These are phyloP conservation scores for Drosophila kambysellisi DNA, from an alignment of 2,888 invertebrate species.

Conservation along the genomic window DNA sequence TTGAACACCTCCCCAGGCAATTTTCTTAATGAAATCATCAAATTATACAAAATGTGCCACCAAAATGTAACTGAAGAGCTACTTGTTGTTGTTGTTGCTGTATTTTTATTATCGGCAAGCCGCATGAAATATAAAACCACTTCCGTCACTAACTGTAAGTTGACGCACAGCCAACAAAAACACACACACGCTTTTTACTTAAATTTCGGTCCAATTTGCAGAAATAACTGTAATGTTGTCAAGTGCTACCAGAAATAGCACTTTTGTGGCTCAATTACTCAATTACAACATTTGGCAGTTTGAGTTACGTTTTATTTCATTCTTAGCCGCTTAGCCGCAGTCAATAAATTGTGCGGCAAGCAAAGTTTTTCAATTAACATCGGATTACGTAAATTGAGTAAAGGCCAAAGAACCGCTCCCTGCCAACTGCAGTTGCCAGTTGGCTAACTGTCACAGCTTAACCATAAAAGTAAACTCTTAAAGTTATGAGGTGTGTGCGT, in stretches of 20 bases:
- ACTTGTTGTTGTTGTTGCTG: constrained; percentile 35
- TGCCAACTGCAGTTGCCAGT: constrained; percentile 26
- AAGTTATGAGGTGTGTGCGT: constrained; percentile 16
- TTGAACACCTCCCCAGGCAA: constrained; percentile 34
- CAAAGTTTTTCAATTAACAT: constrained; percentile 77
- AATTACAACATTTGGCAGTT: constrained; percentile 62
- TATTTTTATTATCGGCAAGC: constrained; percentile 38
- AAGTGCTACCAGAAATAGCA: constrained; percentile 9
- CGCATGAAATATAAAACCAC: constrained; percentile 69
- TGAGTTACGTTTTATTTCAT: constrained; percentile 28
- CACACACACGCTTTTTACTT: neutral
- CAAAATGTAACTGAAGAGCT: constrained; percentile 64
- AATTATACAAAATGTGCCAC: constrained; percentile 70
- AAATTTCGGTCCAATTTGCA: constrained; percentile 34
- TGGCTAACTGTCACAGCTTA: constrained; percentile 33
- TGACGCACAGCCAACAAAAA: constrained; percentile 7
- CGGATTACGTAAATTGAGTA: constrained; percentile 73
- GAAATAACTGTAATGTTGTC: constrained; percentile 48
- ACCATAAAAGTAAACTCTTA: constrained; percentile 38
- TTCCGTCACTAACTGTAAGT: constrained; percentile 29
- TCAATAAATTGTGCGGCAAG: constrained; percentile 50
- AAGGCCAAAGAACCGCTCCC: constrained; percentile 35
- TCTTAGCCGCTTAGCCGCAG: constrained; percentile 14
- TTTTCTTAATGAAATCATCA: constrained; percentile 79
- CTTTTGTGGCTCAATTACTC: constrained; percentile 50